Base-by-base conservation (phyloP, 2,113 vertebrate genomes). In the Diadophis punctatus region DNA sequence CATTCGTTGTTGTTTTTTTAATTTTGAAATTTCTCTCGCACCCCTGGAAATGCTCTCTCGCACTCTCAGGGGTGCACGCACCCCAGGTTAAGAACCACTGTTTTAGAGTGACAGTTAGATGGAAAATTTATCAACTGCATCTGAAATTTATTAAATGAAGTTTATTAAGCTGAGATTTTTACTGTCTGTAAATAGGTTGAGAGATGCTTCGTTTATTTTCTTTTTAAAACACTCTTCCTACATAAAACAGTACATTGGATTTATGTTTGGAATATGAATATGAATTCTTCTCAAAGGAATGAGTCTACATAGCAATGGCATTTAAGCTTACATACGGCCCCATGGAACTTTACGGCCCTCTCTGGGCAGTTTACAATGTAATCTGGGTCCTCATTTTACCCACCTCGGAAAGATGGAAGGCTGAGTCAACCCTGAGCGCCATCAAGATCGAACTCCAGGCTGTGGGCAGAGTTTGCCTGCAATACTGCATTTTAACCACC, bases 141-240 rank as follows among this genome's bases (percentile, higher is more conserved):
- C 74, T 74, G n/a, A 39, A 74, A 18, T 74, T 18, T 74, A 74
- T 74, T 74, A 74, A 74, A 74, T 74, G 63, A 74, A 34, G n/a
- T 39, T 80, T 80, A 39, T 80, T 39, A 80, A 80, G 3, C 6
- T 43, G 34, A 80, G 74, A 30, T 30, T 87, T 87, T 87, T 30
- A 49, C 18, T 52, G 7, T 39, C 22, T 51, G 39, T 49, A 84
- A 91, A 49, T 92, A 92, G 90, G 96, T 93, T 63, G 92, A 23
- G 94, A 93, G 91, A 93, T 86, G 58, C 8, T 52, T 23, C 34
- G 3, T 39, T 80, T 80, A 80, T 22, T 80, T 80, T 80, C 68
- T 84, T 39, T 34, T 80, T 43, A 30, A 91, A 53, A 89, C 25
- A 68, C 43, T 22, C 68, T 86, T 56, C 43, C 25, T 18, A 30